These are phyloP conservation scores for Cepphus grylle DNA, from an alignment of 2,113 vertebrate genomes.

Conservation along the genomic window DNA sequence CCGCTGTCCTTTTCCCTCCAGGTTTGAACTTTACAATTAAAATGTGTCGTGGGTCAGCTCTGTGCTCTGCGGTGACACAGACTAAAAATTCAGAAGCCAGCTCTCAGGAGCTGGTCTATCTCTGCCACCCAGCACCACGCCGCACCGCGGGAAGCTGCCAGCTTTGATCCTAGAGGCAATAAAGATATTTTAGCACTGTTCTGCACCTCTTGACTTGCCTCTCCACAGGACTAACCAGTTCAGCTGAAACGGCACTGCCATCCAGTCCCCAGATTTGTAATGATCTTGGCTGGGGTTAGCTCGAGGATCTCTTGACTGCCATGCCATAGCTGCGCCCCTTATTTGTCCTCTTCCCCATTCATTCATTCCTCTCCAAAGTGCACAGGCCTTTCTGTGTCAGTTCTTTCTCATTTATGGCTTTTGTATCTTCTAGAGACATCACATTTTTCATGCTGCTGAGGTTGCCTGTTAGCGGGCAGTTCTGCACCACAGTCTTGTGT, in stretches of 20 bases:
- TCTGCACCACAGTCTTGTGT: not conserved
- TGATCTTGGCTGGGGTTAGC: rapidly evolving
- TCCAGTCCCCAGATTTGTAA: not conserved
- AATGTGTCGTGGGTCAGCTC: not conserved
- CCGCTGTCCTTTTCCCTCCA: not conserved
- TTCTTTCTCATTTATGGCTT: not conserved
- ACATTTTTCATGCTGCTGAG: not conserved
- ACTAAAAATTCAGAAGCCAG: not conserved
- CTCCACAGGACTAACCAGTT: not conserved
- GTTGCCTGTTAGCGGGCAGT: not conserved
- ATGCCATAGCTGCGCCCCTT: not conserved
- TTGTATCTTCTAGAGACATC: not conserved
- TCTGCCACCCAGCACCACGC: not conserved
- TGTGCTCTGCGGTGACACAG: not conserved
- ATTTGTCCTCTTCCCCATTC: not conserved
- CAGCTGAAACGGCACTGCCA: not conserved
- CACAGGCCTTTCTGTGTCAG: not conserved
- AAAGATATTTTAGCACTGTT: not conserved
- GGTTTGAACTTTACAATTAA: not conserved
- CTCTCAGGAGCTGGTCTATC: not conserved
- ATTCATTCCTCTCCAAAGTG: not conserved
- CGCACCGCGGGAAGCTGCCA: not conserved
- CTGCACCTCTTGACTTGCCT: not conserved
- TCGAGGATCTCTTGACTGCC: not conserved
- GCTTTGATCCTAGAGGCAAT: not conserved